Conservation (phyloP, 64 coral and sea anemone species). For the Porites lutea region DNA sequence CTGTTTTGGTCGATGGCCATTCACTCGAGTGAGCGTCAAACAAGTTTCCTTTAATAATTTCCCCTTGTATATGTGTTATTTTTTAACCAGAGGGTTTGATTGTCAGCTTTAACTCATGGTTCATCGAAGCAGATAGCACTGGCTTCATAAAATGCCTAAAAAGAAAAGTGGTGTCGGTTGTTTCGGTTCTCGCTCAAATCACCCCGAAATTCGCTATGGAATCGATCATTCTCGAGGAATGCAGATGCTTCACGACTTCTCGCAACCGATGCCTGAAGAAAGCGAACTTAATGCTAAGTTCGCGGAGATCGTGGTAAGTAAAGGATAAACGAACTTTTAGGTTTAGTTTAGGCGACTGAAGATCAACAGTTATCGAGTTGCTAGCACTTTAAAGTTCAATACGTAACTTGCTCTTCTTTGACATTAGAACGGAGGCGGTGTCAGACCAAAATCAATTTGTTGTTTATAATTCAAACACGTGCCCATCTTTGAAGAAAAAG, state of each 20-base stretch:
- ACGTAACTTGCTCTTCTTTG: not conserved
- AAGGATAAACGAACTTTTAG: not conserved
- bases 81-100: not conserved
- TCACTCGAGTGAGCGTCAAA: slow-evolving; percentile 10
- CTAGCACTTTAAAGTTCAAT: not conserved
- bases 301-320: slow-evolving; percentile 98
- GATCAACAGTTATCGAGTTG: not conserved
- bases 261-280: slow-evolving; percentile 97
- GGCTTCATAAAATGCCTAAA: slow-evolving; percentile 80
- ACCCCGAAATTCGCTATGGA: slow-evolving; percentile 99
- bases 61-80: not conserved
- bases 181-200: slow-evolving; percentile 88
- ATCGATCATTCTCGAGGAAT: slow-evolving; percentile 82
- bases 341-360: not conserved
- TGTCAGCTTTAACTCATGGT: slow-evolving; percentile 21
- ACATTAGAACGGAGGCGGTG: slow-evolving; percentile 24
- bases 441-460: slow-evolving; percentile 26
- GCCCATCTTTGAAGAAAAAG: not conserved
- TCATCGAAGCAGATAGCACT: slow-evolving; percentile 23
- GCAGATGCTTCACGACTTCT: slow-evolving; percentile 90
- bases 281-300: slow-evolving; percentile 97
- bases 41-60: not conserved
- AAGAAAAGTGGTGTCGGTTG: slow-evolving; percentile 78
- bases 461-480: slow-evolving; percentile 44
- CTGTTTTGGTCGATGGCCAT: slow-evolving; percentile 16